Percentiles rank a stretch among this genome's conserved stretches.
These are phyloP conservation scores for Ditylenchus dipsaci DNA, from an alignment of 1,140 invertebrate genomes.

Conservation along the genomic window DNA sequence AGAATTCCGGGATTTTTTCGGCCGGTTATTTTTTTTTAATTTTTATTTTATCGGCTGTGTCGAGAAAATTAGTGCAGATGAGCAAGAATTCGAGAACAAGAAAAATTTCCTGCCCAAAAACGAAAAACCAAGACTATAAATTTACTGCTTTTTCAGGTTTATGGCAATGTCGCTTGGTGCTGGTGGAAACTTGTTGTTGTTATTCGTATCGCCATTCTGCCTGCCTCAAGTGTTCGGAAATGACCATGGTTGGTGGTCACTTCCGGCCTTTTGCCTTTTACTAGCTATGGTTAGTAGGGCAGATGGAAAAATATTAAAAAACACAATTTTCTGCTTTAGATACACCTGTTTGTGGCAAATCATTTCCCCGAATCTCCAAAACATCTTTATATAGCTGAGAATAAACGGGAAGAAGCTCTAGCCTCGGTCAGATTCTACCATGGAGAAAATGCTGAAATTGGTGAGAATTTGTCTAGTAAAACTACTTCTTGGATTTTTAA, in stretches of 20 bases:
- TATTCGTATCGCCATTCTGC: slow-evolving; percentile 35
- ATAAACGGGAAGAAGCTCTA: slow-evolving; percentile 11
- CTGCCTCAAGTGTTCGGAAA: slow-evolving; percentile 40
- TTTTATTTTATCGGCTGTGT: too few relatives aligned
- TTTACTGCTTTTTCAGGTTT: slow-evolving; percentile 5
- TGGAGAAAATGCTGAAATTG: slow-evolving; percentile 13
- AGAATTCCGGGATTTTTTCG: too few relatives aligned
- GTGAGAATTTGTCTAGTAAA: not conserved
- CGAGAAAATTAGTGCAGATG: too few relatives aligned
- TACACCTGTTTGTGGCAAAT: slow-evolving; percentile 27
- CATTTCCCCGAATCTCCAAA: slow-evolving; percentile 45
- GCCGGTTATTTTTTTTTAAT: too few relatives aligned
- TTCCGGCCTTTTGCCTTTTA: slow-evolving; percentile 32
- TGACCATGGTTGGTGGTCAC: slow-evolving; percentile 29
- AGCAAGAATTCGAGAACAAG: too few relatives aligned
- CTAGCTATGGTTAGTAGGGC: slow-evolving; percentile 18
- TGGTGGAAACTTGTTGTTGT: slow-evolving; percentile 28
- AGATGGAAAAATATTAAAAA: too few relatives aligned
- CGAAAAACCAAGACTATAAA: too few relatives aligned
- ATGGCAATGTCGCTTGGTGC: slow-evolving; percentile 35
- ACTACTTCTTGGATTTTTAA: too few relatives aligned
- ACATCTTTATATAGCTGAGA: slow-evolving; percentile 36
- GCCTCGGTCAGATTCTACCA: slow-evolving; percentile 29
- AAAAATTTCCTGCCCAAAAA: too few relatives aligned
- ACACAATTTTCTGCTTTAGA: too few relatives aligned